Evolutionary conservation across 2,113 vertebrate genomes (phyloP).

Genomic region (Trogon melanurus): DNA sequence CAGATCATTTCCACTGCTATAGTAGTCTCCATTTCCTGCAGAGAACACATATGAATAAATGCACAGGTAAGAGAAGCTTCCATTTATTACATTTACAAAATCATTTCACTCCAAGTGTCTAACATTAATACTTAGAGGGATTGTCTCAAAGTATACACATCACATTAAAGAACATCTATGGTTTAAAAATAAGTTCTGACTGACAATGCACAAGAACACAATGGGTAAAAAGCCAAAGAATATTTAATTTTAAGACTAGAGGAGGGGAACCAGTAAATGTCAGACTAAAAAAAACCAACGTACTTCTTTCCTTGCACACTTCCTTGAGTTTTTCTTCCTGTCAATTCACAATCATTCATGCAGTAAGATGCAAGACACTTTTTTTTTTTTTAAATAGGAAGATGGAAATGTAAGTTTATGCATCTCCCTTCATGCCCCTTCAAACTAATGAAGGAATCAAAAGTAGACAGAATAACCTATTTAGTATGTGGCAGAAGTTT

Average conservation of each 20-base stretch:
- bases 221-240: background rate
- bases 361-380: background rate
- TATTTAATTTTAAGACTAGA: background rate
- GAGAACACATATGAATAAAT: background rate
- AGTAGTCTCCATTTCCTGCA: slow-evolving; percentile 90
- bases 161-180: background rate
- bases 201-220: background rate
- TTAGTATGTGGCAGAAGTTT: background rate
- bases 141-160: background rate
- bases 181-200: background rate
- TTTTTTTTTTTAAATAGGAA: background rate
- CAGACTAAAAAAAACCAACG: background rate
- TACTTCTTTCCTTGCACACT: background rate
- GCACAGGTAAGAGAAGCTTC: background rate
- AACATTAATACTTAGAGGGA: background rate
- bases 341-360: background rate
- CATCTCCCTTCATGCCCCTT: background rate
- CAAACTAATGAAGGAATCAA: background rate
- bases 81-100: background rate
- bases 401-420: background rate
- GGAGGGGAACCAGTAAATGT: background rate
- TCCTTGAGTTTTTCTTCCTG: background rate
- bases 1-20: slow-evolving; percentile 93
- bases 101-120: background rate
- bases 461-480: background rate